Conservation (phyloP, 2,113 vertebrate genomes). For the Albula goreensis region DNA sequence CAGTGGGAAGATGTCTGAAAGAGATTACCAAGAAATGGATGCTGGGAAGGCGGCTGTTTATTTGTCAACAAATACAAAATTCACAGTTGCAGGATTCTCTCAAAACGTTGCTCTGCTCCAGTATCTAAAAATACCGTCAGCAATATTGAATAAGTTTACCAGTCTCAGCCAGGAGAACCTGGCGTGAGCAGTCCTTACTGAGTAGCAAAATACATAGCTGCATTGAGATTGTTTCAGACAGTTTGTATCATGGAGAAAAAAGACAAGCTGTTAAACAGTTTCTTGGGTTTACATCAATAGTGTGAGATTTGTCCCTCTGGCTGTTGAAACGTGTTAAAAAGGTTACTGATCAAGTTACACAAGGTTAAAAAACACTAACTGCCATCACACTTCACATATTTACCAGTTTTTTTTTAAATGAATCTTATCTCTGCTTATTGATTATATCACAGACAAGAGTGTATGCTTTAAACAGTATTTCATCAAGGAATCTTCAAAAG, state of each 20-base stretch:
- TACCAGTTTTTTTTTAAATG: background rate
- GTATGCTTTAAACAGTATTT: background rate
- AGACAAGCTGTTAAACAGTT: background rate
- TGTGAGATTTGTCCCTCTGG: background rate
- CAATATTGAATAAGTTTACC: slow-evolving; percentile 16
- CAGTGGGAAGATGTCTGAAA: background rate
- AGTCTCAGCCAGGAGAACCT: background rate
- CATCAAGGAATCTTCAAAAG: background rate
- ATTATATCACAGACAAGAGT: background rate
- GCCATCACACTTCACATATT: background rate
- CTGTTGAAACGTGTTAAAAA: background rate
- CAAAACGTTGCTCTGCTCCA: background rate
- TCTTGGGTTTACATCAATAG: background rate
- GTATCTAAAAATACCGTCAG: background rate
- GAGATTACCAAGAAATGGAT: background rate
- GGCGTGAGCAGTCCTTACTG: background rate
- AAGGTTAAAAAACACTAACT: background rate
- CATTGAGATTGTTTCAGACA: background rate
- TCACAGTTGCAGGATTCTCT: slow-evolving; percentile 9
- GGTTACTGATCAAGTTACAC: background rate
- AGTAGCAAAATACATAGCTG: background rate
- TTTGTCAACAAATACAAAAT: slow-evolving; percentile 10
- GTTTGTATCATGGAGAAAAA: background rate
- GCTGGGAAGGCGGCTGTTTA: background rate
- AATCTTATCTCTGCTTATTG: background rate